Evolutionary conservation across 2,888 invertebrate species (phyloP).

Genomic region (Nasonovia ribisnigri): DNA sequence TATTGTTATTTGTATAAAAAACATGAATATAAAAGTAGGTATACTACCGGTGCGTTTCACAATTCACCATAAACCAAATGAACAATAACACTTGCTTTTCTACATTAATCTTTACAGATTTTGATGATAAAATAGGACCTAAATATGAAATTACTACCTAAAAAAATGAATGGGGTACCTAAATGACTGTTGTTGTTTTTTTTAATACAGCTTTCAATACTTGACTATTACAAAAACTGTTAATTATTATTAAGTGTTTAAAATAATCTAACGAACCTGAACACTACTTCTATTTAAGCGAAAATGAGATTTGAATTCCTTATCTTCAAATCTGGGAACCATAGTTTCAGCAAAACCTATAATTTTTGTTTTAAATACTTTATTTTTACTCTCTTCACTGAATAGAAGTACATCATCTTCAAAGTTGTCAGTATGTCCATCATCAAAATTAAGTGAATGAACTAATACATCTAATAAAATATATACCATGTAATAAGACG

Average conservation of each 20-base stretch:
- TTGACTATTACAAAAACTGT: not conserved
- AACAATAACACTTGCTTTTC: not conserved
- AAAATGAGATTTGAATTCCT: not conserved
- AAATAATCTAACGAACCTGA: not conserved
- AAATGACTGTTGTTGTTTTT: too few relatives aligned
- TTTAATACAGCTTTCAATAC: too few relatives aligned
- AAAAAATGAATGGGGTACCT: not conserved
- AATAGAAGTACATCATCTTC: not conserved
- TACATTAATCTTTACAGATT: not conserved
- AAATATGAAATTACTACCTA: slow-evolving; percentile 2
- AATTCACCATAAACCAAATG: not conserved
- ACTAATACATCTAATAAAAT: not conserved
- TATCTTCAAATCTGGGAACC: not conserved
- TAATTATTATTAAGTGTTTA: not conserved
- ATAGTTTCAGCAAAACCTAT: not conserved
- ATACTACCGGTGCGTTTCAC: not conserved
- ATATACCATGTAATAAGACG: not conserved
- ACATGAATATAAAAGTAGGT: not conserved
- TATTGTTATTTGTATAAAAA: not conserved
- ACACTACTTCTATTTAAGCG: not conserved
- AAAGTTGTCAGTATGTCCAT: not conserved
- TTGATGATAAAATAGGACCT: not conserved
- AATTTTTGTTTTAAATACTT: not conserved
- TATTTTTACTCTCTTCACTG: not conserved
- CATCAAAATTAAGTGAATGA: not conserved